A percentile compares a stretch with the other conserved stretches of the same genome.
phyloP scores from a whole-genome alignment of 2,797 vertebrate species.

The Tragelaphus eurycerus region DNA sequence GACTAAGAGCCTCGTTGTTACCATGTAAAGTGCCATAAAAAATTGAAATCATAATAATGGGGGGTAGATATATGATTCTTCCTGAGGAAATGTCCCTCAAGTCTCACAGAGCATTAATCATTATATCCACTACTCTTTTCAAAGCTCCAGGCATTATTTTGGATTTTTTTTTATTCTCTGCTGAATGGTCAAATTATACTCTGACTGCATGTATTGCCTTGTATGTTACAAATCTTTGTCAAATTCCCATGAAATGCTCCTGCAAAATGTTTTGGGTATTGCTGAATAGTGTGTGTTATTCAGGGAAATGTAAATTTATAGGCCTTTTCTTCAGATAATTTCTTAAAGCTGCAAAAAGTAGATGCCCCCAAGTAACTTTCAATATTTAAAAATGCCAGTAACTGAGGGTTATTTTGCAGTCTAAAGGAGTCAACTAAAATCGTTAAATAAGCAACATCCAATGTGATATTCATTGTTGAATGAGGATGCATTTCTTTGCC shows the following conservation, averaged over 20 bases:
- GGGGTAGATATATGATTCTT: slow-evolving; percentile 5
- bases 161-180: slow-evolving; percentile 38
- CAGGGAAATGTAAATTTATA: slow-evolving; percentile 31
- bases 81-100: slow-evolving; percentile 19
- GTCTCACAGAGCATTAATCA: slow-evolving; percentile 58
- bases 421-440: not conserved
- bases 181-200: slow-evolving; percentile 50
- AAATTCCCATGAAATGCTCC: slow-evolving; percentile 50
- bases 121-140: slow-evolving; percentile 49
- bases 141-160: slow-evolving; percentile 35
- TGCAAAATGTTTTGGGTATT: slow-evolving; percentile 44
- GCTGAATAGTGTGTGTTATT: not conserved
- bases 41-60: slow-evolving; percentile 53
- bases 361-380: not conserved
- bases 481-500: not conserved
- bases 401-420: not conserved
- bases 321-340: slow-evolving; percentile 8
- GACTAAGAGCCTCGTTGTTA: slow-evolving; percentile 19
- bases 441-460: not conserved
- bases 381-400: not conserved
- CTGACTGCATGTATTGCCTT: not conserved
- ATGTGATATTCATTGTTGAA: not conserved
- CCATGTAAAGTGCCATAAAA: slow-evolving; percentile 36
- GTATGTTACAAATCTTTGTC: slow-evolving; percentile 14
- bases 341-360: not conserved